Evolutionary conservation across 2,888 invertebrate species (phyloP), one percentile per base, ranked within the genome.

Genomic region (Metallyticus violacea): DNA sequence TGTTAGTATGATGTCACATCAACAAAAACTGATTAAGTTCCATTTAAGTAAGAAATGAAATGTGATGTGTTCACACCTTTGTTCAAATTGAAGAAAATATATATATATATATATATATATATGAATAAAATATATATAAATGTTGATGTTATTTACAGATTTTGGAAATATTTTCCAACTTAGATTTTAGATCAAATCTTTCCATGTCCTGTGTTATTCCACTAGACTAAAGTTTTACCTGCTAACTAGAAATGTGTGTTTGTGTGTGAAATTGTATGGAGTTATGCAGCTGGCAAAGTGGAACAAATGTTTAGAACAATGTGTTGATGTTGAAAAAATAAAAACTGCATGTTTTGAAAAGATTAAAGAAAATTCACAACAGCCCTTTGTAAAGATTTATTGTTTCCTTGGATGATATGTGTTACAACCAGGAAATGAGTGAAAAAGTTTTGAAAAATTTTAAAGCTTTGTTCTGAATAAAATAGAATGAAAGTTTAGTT

Each of bases 11-110:
- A 62, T 62, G 40, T 62, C 40, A 62, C 40, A 62, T 62, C 40
- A 62, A 62, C 40, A 62, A 62, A 40, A 15, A 62, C n/a, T n/a
- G 15, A 62, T 62, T 62, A 0, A 62, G 40, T 62, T 62, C 40
- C 40, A 62, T 62, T 40, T 62, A 62, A 62, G 77, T 62, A 62
- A 62, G 77, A 83, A 83, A 76, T 83, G 62, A 77, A 26, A 83
- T 83, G 83, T 83, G 83, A 83, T 83, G 83, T 83, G 83, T 83
- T 83, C 83, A 83, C 26, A 83, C 28, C 77, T 83, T 83, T 76
- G 83, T 83, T 83, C 77, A 83, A 62, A 62, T 62, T 62, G 40
- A 62, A 15, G 40, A 62, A 62, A 62, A 62, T 62, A 62, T 62
- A 62, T 29, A 77, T 25, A 83, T 83, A 83, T 83, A 77, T 83